A percentile compares a stretch with the other conserved stretches of the same genome.
Evolutionary conservation across 2,113 vertebrate genomes (phyloP).

Genomic region (Pedionomus torquatus): DNA sequence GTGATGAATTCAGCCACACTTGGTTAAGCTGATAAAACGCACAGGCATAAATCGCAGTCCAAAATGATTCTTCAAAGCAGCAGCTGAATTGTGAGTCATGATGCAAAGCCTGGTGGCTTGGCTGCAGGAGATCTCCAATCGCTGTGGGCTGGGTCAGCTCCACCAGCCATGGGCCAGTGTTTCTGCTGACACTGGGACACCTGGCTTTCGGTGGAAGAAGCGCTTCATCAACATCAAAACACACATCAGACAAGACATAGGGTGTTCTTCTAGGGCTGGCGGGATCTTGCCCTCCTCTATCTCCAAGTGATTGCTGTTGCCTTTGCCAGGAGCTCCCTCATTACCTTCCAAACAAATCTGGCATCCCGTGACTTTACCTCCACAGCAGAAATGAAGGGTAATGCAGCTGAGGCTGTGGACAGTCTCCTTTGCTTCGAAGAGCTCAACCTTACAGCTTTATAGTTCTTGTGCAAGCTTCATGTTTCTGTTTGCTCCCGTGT

Average conservation of each 20-base stretch:
- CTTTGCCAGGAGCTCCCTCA: neutral
- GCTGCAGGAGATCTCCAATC: neutral
- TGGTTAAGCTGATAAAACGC: neutral
- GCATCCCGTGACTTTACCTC: neutral
- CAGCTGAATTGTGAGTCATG: neutral
- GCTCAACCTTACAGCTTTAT: neutral
- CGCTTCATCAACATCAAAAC: neutral
- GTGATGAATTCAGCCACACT: neutral
- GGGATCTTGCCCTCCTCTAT: neutral
- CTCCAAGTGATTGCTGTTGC: neutral
- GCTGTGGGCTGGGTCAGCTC: neutral
- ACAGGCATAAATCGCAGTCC: neutral
- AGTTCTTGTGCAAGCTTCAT: neutral
- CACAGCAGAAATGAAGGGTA: neutral
- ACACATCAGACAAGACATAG: neutral
- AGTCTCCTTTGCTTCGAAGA: neutral
- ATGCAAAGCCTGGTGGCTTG: neutral
- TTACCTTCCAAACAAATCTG: neutral
- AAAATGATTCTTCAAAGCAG: neutral
- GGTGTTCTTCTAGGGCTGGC: neutral
- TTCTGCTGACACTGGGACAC: neutral
- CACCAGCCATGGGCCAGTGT: neutral
- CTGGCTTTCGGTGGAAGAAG: neutral
- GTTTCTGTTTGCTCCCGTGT: neutral
- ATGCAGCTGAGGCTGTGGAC: neutral